Evolutionary conservation across 2,888 invertebrate species (phyloP).

Genomic region (Priocnemis perturbator): DNA sequence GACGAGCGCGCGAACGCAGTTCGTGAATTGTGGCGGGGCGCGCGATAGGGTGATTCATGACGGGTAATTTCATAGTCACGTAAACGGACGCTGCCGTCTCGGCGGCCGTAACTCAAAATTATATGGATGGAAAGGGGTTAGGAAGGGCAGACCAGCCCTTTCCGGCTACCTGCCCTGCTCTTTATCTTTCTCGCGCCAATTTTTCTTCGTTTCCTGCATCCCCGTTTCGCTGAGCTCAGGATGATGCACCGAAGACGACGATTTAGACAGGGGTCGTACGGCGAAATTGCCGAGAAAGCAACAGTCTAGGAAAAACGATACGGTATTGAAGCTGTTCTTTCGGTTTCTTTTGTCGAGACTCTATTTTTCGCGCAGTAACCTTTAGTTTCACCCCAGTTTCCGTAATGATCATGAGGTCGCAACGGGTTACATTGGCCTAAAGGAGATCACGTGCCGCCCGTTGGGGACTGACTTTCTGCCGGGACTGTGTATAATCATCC

Average conservation of each 20-base stretch:
- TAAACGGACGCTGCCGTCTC: slow-evolving; percentile 38
- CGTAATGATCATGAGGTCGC: neutral
- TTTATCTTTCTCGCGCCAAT: neutral
- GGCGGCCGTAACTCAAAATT: slow-evolving; percentile 50
- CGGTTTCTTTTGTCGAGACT: too few relatives aligned
- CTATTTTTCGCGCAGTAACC: too few relatives aligned
- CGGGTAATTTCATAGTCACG: slow-evolving; percentile 55
- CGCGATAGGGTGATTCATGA: slow-evolving; percentile 47
- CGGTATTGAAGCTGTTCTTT: too few relatives aligned
- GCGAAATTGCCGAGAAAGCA: too few relatives aligned
- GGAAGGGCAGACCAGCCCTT: neutral
- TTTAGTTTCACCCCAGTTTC: too few relatives aligned
- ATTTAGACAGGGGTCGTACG: too few relatives aligned
- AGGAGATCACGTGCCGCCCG: neutral
- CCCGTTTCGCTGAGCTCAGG: too few relatives aligned
- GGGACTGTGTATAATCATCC: slow-evolving; percentile 50
- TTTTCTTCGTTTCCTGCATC: too few relatives aligned
- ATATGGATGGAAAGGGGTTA: slow-evolving; percentile 23
- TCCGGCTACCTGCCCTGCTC: neutral
- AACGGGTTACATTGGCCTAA: neutral
- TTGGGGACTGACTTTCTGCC: slow-evolving; percentile 26
- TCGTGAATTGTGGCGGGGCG: slow-evolving; percentile 42
- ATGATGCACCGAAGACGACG: neutral
- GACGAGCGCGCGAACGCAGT: slow-evolving; percentile 27
- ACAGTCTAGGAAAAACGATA: too few relatives aligned